Percentiles rank a stretch among this genome's conserved stretches.
These are phyloP conservation scores for Cephalopholis sonnerati DNA, from an alignment of 2,113 vertebrate species.

Conservation along the genomic window DNA sequence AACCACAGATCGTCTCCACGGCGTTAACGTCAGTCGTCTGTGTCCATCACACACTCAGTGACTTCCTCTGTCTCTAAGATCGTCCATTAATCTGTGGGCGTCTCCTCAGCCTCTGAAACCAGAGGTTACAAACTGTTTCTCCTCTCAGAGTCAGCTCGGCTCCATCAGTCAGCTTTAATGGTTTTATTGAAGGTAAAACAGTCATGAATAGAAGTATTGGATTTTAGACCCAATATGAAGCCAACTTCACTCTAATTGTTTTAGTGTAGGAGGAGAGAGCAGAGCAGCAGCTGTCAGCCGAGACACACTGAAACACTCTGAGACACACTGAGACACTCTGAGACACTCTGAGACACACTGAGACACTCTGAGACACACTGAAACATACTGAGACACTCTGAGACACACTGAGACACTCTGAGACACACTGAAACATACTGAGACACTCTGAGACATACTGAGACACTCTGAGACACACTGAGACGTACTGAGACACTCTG, in stretches of 20 bases:
- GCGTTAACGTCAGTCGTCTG: slow-evolving; percentile 19
- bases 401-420: too few species aligned
- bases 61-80: slow-evolving; percentile 46
- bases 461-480: too few species aligned
- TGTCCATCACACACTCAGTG: slow-evolving; percentile 13
- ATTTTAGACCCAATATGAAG: slow-evolving; percentile 27
- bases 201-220: slow-evolving; percentile 1
- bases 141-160: slow-evolving; percentile 2
- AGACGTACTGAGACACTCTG: too few species aligned
- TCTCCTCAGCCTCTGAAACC: slow-evolving; percentile 38
- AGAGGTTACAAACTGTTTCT: slow-evolving; percentile 48
- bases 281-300: slow-evolving; percentile 34
- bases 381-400: too few species aligned
- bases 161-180: slow-evolving; percentile 48
- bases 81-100: slow-evolving; percentile 8
- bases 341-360: too few species aligned
- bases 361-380: too few species aligned
- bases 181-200: slow-evolving; percentile 38
- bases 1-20: slow-evolving; percentile 18
- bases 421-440: too few species aligned
- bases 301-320: neutral
- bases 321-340: too few species aligned
- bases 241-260: slow-evolving; percentile 30
- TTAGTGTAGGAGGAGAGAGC: slow-evolving; percentile 46
- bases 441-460: too few species aligned